Base-by-base conservation (phyloP, 2,113 vertebrate species). In the Phaethornis superciliosus region DNA sequence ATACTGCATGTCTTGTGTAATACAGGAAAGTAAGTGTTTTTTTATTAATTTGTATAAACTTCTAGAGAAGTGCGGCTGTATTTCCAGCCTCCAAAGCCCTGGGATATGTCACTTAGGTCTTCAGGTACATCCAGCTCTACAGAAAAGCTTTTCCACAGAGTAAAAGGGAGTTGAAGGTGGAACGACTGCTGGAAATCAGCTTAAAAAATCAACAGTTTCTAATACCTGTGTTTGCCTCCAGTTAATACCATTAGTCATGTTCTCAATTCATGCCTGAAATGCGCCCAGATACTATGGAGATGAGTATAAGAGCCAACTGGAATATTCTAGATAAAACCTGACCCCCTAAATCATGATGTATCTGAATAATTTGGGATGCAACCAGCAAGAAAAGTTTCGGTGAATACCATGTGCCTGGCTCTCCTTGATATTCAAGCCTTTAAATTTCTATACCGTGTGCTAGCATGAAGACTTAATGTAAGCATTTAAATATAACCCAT, bases 161-260 rank as follows among this genome's bases (percentile, higher is more conserved):
- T 56, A 17, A 88, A 95, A 95, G 23, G 65, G 60, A 87, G 68
- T 0, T 46, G 79, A 15, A 80, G 79, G 85, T 77, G 67, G 85
- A 93, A 91, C 2, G 10, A 85, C 70, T 88, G 88, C 69, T 62
- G 79, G 90, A 92, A 95, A 96, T 85, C 83, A 93, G 90, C 93
- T 96, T 94, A 82, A 71, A 87, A 96, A 93, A 93, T 90, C 85
- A 95, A 94, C 94, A 86, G 54, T 44, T 93, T 55, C 85, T 95
- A 94, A 94, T 85, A 95, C 80, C 90, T 84, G 72, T 88, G 81
- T 84, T 81, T 88, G 85, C 88, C 85, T 95, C 56, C 80, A 42
- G 90, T 90, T 95, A 96, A 95, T 93, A 62, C 80, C 82, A 91
- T 95, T 97, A 96, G 90, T 90, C 91, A 95, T 84, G 85, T 91